phyloP scores from a whole-genome alignment of 2,888 invertebrate species.

The Lottia scabra region DNA sequence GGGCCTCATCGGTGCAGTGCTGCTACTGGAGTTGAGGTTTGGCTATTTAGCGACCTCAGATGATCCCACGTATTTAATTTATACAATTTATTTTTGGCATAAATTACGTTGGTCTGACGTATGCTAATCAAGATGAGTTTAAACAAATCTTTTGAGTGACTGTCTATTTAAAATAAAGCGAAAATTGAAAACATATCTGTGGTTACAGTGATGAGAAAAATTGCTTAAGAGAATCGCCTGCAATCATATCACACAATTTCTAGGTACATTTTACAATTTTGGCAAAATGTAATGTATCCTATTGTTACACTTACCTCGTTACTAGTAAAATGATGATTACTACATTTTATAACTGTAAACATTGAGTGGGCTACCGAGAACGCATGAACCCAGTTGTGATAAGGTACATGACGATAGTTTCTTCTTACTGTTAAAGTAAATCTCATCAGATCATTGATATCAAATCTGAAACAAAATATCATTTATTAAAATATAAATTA shows the following conservation, averaged over 20 bases:
- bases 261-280: too few relatives aligned
- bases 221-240: too few relatives aligned
- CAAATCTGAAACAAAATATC: slow-evolving; percentile 72
- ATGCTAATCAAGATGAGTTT: neutral
- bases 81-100: neutral
- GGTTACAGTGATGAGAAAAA: too few relatives aligned
- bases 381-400: slow-evolving; percentile 89
- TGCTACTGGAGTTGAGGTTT: too few relatives aligned
- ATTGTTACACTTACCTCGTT: slow-evolving; percentile 75
- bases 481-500: neutral
- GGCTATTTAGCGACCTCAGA: too few relatives aligned
- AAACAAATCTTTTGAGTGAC: neutral
- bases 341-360: slow-evolving; percentile 80
- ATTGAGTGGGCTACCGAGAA: slow-evolving; percentile 88
- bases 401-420: slow-evolving; percentile 86
- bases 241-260: too few relatives aligned
- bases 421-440: slow-evolving; percentile 86
- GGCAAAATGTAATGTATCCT: too few relatives aligned
- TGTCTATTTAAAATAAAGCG: too few relatives aligned
- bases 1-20: too few relatives aligned
- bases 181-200: too few relatives aligned
- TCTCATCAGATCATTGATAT: slow-evolving; percentile 77
- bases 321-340: slow-evolving; percentile 73
- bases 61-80: too few relatives aligned
- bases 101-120: too few relatives aligned